Evolutionary conservation across 1,140 invertebrate genomes (phyloP), one percentile per base, ranked within the genome.

Genomic region (Panagrolaimus sp.): DNA sequence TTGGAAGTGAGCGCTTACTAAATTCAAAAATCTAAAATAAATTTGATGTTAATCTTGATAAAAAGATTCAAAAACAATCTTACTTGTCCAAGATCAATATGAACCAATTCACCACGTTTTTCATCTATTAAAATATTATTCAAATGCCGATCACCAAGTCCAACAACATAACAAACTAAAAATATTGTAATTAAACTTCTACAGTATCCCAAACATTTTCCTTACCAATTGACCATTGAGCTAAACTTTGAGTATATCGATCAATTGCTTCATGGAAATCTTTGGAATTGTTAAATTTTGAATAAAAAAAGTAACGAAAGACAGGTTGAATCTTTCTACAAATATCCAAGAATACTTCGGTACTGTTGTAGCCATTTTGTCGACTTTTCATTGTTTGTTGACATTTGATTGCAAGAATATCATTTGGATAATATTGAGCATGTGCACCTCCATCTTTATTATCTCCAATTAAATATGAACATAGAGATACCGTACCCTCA

Each of bases 101-200:
- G 96, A 3, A 98, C 90, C 3, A 90, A 89, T 81, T 98, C 92
- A 0, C 95, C 96, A 77, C 88, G 91, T 24, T 88, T 90, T 0
- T 91, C 89, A 85, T 98, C 94, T 73, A 98, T 88, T 0, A 96
- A 85, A 74, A 98, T 94, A 84, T 99, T 99, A 86, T 98, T 95
- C 2, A 93, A 91, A 84, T 98, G 96, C 28, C 96, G 88, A 86
- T 99, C 96, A 4, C 96, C 96, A 1, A 98, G 87, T 9, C 95
- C 94, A 93, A 93, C 8, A 96, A 84, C 43, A 96, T 90, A 79
- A 94, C 95, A 28, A 93, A 93, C 73, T 93, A 90, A 88, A 93
- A 91, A 38, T 28, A 6, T 2, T 91, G 91, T 46, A 89, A 89
- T 6, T 89, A 89, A n/a, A 91, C 91, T 52, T 92, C 32, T 4